Percentiles rank a stretch among this genome's conserved stretches.
These are phyloP conservation scores for Ochlodes sylvanus DNA, from an alignment of 2,888 invertebrate species.

Conservation along the genomic window DNA sequence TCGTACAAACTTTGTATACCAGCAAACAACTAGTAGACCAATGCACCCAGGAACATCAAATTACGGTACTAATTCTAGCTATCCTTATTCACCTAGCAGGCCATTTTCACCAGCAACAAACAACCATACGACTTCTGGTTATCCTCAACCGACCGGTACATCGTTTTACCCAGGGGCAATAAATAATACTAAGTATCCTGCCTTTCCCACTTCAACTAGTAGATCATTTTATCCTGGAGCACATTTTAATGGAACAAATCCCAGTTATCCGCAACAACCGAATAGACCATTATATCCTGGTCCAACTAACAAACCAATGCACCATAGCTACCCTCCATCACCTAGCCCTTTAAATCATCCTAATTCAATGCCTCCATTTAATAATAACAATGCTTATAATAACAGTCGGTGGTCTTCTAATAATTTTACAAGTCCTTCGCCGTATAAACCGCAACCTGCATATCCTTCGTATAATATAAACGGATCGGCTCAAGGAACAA, in stretches of 20 bases:
- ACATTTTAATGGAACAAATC: constrained; percentile 9
- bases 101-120: neutral
- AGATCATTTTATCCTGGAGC: constrained; percentile 3
- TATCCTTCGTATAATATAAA: constrained; percentile 16
- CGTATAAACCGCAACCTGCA: constrained; percentile 18
- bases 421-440: constrained; percentile 12
- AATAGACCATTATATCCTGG: constrained; percentile 4
- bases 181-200: neutral
- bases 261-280: constrained; percentile 1
- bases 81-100: neutral
- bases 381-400: neutral
- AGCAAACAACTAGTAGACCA: neutral
- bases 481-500: neutral
- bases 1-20: constrained; percentile 4
- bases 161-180: neutral
- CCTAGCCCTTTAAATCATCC: neutral
- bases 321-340: constrained; percentile 18
- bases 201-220: neutral
- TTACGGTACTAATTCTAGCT: neutral
- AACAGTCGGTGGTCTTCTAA: constrained; percentile 4
- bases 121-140: constrained; percentile 10
- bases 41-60: neutral
- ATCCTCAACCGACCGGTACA: constrained; percentile 6
- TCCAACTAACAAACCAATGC: neutral
- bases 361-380: neutral